Conservation (phyloP, 2,113 vertebrate genomes). For the Triplophysa rosa region DNA sequence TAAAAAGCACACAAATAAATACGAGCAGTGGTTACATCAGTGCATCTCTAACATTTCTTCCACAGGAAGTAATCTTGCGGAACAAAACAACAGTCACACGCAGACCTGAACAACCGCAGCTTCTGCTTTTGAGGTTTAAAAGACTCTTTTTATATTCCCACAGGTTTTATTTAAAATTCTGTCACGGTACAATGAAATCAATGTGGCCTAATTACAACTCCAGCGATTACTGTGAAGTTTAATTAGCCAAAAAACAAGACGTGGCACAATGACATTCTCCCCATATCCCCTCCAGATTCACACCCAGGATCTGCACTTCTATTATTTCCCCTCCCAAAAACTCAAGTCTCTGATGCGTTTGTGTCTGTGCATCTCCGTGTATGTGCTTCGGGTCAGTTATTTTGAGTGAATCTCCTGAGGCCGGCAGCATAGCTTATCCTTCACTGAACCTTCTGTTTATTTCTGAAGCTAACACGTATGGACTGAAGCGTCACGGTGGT, state of each 20-base stretch:
- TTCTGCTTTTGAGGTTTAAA: slow-evolving; percentile 17
- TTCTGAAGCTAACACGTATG: slow-evolving; percentile 30
- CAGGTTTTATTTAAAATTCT: slow-evolving; percentile 36
- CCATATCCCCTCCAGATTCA: slow-evolving; percentile 21
- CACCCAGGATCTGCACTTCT: background rate
- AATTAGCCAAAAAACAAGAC: slow-evolving; percentile 48
- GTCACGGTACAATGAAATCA: slow-evolving; percentile 29
- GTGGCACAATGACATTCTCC: slow-evolving; percentile 24
- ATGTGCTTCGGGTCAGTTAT: slow-evolving; percentile 24
- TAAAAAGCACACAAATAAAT: no score
- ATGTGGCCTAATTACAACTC: slow-evolving; percentile 43
- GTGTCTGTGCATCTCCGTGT: slow-evolving; percentile 24
- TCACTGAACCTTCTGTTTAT: slow-evolving; percentile 27
- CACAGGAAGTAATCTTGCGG: background rate
- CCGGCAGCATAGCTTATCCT: slow-evolving; percentile 4
- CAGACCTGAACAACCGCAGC: background rate
- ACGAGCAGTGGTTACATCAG: no score
- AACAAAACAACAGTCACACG: slow-evolving; percentile 23
- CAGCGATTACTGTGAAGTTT: slow-evolving; percentile 39
- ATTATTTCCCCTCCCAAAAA: slow-evolving; percentile 5
- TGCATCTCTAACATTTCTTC: no score
- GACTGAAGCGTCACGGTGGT: background rate
- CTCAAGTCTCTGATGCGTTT: slow-evolving; percentile 15
- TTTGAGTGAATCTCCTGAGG: slow-evolving; percentile 37
- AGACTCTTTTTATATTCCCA: slow-evolving; percentile 13